A percentile compares a stretch with the other conserved stretches of the same genome.
Evolutionary conservation across 2,797 vertebrate genomes (phyloP).

Genomic region (Aphelocoma californica): DNA sequence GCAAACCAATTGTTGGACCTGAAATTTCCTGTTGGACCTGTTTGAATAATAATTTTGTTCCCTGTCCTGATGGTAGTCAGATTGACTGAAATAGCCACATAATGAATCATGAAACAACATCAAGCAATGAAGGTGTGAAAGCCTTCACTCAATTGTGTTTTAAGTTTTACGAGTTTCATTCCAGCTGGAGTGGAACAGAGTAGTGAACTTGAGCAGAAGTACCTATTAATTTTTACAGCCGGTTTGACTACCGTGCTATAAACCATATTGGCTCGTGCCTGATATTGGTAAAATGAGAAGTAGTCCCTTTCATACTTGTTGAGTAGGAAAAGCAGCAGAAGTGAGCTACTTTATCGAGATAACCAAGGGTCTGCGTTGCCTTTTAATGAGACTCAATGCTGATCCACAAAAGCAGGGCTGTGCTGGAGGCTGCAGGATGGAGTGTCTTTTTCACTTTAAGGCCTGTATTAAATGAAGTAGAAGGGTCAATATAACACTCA

Average conservation of each 20-base stretch:
- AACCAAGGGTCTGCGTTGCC: background rate
- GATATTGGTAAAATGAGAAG: background rate
- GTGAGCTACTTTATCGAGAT: background rate
- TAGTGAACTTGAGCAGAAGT: background rate
- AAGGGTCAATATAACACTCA: background rate
- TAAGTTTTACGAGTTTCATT: background rate
- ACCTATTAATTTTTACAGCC: background rate
- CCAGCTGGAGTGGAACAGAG: background rate
- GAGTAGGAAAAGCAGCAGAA: background rate
- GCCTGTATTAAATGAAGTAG: background rate
- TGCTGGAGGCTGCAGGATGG: background rate
- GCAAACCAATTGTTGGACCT: background rate
- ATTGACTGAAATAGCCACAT: background rate
- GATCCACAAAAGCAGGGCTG: background rate
- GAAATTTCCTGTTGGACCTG: background rate
- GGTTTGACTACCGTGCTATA: accelerated
- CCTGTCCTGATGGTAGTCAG: background rate
- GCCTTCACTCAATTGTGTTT: background rate
- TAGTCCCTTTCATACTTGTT: background rate
- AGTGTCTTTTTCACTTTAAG: background rate
- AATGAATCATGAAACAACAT: background rate
- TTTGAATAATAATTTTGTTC: background rate
- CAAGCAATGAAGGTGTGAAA: background rate
- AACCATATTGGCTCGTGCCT: background rate
- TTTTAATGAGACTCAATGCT: background rate